Conservation (phyloP, 2,797 vertebrate species). For the Lemur catta region DNA sequence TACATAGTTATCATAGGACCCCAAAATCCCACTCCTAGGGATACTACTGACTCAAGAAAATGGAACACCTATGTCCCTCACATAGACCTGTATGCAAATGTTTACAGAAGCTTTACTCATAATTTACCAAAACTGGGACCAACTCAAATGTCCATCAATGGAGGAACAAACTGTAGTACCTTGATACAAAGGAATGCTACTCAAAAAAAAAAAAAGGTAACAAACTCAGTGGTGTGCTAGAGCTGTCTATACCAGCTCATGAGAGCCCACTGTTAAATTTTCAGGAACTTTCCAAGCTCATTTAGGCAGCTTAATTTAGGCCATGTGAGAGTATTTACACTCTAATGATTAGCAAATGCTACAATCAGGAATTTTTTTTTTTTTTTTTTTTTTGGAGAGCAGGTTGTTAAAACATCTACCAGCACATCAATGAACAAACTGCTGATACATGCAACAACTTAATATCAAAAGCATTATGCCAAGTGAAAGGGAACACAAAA, state of each 20-base stretch:
- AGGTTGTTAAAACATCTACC: background rate
- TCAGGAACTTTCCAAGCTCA: background rate
- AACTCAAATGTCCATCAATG: background rate
- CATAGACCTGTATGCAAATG: background rate
- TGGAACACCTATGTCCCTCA: background rate
- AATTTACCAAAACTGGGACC: background rate
- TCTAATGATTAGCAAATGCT: background rate
- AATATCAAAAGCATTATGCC: background rate
- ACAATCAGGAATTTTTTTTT: background rate
- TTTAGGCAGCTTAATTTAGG: conserved; percentile 1
- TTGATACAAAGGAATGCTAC: background rate
- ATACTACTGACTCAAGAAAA: background rate
- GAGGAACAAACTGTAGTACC: background rate
- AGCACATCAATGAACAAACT: background rate
- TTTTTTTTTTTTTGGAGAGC: background rate
- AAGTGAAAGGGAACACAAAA: background rate
- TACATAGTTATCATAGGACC: background rate
- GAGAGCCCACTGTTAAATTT: background rate
- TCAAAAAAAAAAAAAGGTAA: background rate
- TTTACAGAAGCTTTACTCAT: background rate
- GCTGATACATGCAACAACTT: background rate
- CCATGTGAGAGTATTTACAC: background rate
- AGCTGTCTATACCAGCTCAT: background rate
- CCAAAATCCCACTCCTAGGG: background rate
- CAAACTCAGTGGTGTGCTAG: background rate